A percentile compares a stretch with the other conserved stretches of the same genome.
Conservation (phyloP, 2,888 invertebrate genomes). For the Lasioglossum leucozonium region DNA sequence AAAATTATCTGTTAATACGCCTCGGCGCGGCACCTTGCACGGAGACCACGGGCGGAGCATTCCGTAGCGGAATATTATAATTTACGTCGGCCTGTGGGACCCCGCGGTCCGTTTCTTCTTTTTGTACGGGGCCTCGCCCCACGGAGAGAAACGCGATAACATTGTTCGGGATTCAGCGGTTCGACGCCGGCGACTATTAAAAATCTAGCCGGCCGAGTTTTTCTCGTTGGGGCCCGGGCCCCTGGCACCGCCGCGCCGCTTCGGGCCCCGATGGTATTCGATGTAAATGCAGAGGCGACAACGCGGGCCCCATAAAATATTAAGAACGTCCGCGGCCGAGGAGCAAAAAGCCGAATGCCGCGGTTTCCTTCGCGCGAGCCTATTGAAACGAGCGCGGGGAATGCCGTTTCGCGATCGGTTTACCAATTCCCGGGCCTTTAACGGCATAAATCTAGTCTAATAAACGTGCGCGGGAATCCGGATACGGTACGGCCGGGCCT, state of each 20-base stretch:
- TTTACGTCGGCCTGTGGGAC: background rate
- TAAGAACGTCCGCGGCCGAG: constrained; percentile 32
- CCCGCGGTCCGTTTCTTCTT: background rate
- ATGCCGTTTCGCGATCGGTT: constrained; percentile 52
- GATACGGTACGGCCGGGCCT: constrained; percentile 22
- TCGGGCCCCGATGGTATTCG: constrained; percentile 34
- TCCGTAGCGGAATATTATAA: background rate
- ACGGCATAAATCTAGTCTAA: constrained; percentile 60
- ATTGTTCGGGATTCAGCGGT: constrained; percentile 15
- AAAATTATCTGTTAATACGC: background rate
- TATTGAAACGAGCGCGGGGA: constrained; percentile 23
- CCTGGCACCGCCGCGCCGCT: background rate
- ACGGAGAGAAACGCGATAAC: constrained; percentile 23
- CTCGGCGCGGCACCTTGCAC: background rate
- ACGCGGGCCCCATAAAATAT: constrained; percentile 46
- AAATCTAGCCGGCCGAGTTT: constrained; percentile 23
- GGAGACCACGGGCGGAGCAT: background rate
- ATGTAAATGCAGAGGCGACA: constrained; percentile 51
- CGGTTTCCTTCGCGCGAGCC: constrained; percentile 24
- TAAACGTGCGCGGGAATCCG: constrained; percentile 48
- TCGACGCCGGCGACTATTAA: constrained; percentile 18
- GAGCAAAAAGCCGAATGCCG: constrained; percentile 1
- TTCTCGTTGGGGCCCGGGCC: background rate
- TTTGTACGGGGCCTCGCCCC: background rate
- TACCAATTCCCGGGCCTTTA: constrained; percentile 52